Percentiles rank a stretch among this genome's conserved stretches.
These are phyloP conservation scores for Reticulitermes lucifugus DNA, from an alignment of 2,888 invertebrate species.

Conservation along the genomic window DNA sequence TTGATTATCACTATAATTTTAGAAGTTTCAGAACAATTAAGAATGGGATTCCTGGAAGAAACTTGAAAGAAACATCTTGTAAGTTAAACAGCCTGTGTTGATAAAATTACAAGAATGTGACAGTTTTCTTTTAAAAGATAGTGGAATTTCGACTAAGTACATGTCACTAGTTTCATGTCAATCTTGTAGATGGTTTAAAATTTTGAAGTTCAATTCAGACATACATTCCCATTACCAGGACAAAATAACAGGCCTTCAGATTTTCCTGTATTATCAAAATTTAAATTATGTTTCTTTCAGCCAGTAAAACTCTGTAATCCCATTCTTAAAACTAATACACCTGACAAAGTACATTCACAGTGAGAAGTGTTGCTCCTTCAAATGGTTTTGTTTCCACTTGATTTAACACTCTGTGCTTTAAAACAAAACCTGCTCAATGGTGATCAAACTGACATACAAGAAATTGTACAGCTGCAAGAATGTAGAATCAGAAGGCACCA, in stretches of 20 bases:
- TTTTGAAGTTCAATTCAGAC: neutral
- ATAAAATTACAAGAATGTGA: too few species aligned
- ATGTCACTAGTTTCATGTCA: too few species aligned
- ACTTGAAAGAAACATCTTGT: conserved; percentile 21
- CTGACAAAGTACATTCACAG: conserved; percentile 34
- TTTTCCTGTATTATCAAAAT: neutral
- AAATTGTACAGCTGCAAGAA: conserved; percentile 10
- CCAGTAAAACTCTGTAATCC: conserved; percentile 9
- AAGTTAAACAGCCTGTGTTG: neutral
- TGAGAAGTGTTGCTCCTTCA: neutral
- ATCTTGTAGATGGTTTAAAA: neutral
- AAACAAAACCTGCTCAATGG: neutral
- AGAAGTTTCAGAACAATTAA: conserved; percentile 33
- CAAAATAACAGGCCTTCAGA: neutral
- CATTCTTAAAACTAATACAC: conserved; percentile 9
- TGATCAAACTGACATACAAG: neutral
- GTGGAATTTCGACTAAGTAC: too few species aligned
- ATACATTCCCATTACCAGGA: neutral
- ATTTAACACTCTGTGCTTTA: too few species aligned
- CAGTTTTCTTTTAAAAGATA: too few species aligned
- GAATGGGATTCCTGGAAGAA: conserved; percentile 34
- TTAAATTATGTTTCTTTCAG: conserved; percentile 18
- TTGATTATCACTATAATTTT: conserved; percentile 32
- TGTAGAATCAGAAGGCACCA: conserved; percentile 26
- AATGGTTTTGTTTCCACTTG: neutral